phyloP scores from a whole-genome alignment of 2,888 invertebrate genomes.

The Chrysodeixis includens region DNA sequence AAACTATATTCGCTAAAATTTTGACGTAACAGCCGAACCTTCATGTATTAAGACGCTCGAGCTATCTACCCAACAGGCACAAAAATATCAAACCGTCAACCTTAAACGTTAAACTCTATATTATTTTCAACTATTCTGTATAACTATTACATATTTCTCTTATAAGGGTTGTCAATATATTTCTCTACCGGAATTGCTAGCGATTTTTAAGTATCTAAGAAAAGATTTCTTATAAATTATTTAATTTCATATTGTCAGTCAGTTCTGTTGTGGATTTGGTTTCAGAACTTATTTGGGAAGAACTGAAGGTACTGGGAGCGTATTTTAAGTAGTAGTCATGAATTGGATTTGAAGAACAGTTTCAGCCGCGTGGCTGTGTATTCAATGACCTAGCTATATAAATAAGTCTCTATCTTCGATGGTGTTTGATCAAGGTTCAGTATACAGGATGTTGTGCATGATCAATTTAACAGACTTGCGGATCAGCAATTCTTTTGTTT shows the following conservation, averaged over 20 bases:
- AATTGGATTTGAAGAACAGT: background rate
- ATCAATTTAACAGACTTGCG: background rate
- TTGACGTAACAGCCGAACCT: conserved; percentile 27
- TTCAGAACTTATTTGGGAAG: conserved; percentile 11
- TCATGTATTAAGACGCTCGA: conserved; percentile 12
- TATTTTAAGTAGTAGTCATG: background rate
- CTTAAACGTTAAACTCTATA: conserved; percentile 19
- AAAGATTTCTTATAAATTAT: conserved; percentile 27
- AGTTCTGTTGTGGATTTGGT: conserved; percentile 13
- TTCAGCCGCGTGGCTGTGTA: conserved; percentile 13
- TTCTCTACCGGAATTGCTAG: conserved; percentile 40
- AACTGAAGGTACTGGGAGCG: background rate
- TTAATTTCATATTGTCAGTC: conserved; percentile 41
- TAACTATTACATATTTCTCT: conserved; percentile 9
- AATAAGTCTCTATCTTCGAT: conserved; percentile 9
- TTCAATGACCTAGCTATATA: conserved; percentile 14
- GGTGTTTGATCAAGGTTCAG: background rate
- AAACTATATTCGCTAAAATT: background rate
- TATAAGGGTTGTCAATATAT: background rate
- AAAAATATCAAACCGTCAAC: conserved; percentile 25
- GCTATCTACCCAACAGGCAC: conserved; percentile 22
- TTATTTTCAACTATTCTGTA: conserved; percentile 29
- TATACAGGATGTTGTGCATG: background rate
- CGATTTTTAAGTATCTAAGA: conserved; percentile 38
- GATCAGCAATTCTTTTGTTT: too few species aligned